Evolutionary conservation across 2,797 vertebrate genomes (phyloP).

Genomic region (Halcyon chelicuti): DNA sequence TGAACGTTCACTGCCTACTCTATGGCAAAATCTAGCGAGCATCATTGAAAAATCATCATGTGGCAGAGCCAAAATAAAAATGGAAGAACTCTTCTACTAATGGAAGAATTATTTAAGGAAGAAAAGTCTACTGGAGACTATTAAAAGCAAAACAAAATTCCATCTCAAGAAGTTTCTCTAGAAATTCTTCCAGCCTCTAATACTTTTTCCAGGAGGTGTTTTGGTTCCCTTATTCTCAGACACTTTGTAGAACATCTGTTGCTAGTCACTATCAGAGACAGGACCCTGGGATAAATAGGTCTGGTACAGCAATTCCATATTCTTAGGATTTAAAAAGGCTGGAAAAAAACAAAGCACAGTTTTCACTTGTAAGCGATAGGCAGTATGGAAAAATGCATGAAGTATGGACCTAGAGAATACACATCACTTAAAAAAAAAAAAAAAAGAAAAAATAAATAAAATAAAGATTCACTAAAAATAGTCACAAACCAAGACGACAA

Average conservation of each 20-base stretch:
- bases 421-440: neutral
- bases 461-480: neutral
- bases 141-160: neutral
- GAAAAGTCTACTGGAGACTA: neutral
- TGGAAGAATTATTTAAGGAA: neutral
- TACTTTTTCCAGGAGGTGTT: neutral
- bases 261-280: neutral
- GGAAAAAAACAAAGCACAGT: neutral
- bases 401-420: neutral
- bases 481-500: neutral
- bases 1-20: neutral
- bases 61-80: neutral
- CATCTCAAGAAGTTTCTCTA: neutral
- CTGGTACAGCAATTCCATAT: neutral
- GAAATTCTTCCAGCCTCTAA: neutral
- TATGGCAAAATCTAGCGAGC: neutral
- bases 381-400: neutral
- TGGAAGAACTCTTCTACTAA: neutral
- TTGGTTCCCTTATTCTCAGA: neutral
- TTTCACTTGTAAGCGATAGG: neutral
- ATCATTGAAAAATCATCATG: neutral
- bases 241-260: neutral
- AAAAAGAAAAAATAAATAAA: too few relatives aligned
- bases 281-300: neutral
- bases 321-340: neutral